phyloP scores from a whole-genome alignment of 1,140 invertebrate genomes.

The Drosophila subpulchrella region DNA sequence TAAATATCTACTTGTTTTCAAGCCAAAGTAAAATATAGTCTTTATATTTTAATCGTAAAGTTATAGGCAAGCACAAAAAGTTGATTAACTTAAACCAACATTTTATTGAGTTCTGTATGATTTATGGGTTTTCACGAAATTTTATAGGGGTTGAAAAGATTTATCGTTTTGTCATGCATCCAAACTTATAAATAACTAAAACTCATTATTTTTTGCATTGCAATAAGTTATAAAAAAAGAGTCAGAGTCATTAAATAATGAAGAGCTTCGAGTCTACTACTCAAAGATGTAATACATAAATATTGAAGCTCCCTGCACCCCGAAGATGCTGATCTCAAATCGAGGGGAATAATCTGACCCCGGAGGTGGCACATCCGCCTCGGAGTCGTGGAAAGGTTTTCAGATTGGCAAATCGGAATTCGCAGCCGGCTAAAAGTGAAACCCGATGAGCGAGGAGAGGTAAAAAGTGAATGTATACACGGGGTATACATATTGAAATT shows the following conservation, averaged over 20 bases:
- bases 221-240: not conserved
- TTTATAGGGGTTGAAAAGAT: too few species aligned
- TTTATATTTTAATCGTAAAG: not conserved
- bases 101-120: too few species aligned
- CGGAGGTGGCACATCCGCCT: constrained; percentile 41
- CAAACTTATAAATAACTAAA: too few species aligned
- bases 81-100: too few species aligned
- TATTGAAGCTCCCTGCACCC: not conserved
- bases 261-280: not conserved
- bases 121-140: too few species aligned
- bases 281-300: not conserved
- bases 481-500: not conserved
- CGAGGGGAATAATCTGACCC: constrained; percentile 5
- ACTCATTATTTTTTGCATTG: too few species aligned
- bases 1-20: too few species aligned
- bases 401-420: constrained; percentile 48
- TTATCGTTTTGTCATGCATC: too few species aligned
- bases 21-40: not conserved
- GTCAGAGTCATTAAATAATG: not conserved
- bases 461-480: constrained; percentile 45
- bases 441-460: constrained; percentile 35
- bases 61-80: too few species aligned
- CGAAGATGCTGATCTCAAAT: constrained; percentile 8
- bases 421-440: constrained; percentile 36
- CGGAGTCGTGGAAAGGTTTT: constrained; percentile 31